phyloP scores from a whole-genome alignment of 2,888 invertebrate species.

The Melinopterus prodromus region DNA sequence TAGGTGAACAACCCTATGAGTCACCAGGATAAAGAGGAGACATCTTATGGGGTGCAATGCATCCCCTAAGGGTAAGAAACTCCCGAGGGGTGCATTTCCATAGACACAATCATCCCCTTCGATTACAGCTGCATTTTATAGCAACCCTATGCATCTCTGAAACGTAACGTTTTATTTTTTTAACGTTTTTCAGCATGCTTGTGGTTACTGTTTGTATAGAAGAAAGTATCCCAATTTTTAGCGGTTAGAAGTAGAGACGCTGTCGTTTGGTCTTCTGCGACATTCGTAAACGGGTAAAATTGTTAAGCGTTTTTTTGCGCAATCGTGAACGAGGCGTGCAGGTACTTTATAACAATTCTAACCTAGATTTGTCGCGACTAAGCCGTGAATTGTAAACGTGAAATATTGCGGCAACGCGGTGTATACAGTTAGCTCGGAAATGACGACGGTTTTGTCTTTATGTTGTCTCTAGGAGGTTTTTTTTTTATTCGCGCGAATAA shows the following conservation, averaged over 20 bases:
- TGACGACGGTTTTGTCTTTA: background rate
- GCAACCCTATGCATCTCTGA: background rate
- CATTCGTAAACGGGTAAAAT: background rate
- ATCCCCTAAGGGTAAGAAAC: background rate
- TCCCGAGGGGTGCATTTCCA: background rate
- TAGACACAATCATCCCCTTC: background rate
- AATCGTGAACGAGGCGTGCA: conserved; percentile 5
- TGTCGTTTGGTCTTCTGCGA: background rate
- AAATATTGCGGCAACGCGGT: conserved; percentile 11
- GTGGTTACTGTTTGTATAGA: background rate
- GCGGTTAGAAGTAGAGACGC: background rate
- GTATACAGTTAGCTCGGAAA: background rate
- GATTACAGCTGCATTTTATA: background rate
- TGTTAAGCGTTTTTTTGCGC: conserved; percentile 4
- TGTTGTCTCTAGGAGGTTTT: background rate
- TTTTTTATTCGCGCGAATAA: background rate
- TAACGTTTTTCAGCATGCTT: background rate
- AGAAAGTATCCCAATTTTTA: background rate
- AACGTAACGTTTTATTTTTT: background rate
- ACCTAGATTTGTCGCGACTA: conserved; percentile 6
- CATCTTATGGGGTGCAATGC: background rate
- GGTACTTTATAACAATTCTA: conserved; percentile 21
- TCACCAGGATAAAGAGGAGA: background rate
- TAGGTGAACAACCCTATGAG: background rate
- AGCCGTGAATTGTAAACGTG: conserved; percentile 12